Base-by-base conservation (phyloP, 1,140 invertebrate genomes). In the Metaphire vulgaris region DNA sequence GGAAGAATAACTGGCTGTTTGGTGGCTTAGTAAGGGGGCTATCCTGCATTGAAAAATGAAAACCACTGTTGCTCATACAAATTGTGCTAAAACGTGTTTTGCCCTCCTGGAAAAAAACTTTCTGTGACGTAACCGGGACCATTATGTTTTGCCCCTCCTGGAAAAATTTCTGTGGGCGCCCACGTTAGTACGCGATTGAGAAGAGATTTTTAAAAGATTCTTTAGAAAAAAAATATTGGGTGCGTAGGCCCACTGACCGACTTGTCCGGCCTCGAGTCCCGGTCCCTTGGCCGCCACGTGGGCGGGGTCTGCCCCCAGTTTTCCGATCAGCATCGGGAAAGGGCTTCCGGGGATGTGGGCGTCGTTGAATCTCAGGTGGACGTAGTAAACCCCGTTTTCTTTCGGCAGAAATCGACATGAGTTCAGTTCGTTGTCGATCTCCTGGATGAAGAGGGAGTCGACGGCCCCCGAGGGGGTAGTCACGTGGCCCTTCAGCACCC, bases 381-480 rank as follows among this genome's bases (percentile, higher is more conserved):
- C 93, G 83, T 94, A 94, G 86, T 99, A 94, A 69, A 98, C 92
- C n/a, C 96, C 96, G 82, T 97, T 97, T 85, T 98, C 96, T 64
- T 92, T 89, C 1, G 96, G 94, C 89, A 98, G 93, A 86, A 98
- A 98, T 81, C 96, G 90, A 76, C 98, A 91, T 73, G 41, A 31
- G 2, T 33, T 66, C 41, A 69, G 33, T 32, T 65, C 85, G 15
- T 91, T 88, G 83, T 98, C 96, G 83, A 98, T 94, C 72, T 92
- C 91, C 85, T 96, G 93, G 77, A 97, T 92, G 89, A 98, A 97
- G 85, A 95, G 97, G 87, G 98, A 95, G 81, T 98, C 96, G 81
- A 96, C 93, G 78, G 90, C 90, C 41, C 95, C 95, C 28, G 92
- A 94, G 29, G 96, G 96, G 0, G 94, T 91, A 75, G 96, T 90